These are phyloP conservation scores for Lerema accius DNA, from an alignment of 1,140 invertebrate species.

Conservation along the genomic window DNA sequence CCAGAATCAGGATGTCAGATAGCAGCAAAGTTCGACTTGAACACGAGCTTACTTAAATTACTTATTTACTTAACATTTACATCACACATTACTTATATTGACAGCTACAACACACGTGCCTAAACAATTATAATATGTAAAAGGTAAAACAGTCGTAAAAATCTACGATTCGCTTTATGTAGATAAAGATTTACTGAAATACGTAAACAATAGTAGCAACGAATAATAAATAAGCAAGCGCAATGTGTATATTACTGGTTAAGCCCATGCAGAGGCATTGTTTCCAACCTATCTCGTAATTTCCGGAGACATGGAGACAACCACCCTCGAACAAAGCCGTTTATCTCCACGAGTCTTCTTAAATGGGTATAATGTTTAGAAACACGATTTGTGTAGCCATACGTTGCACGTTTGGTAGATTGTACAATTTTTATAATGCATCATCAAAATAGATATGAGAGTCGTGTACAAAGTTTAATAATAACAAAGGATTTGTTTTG, in stretches of 20 bases:
- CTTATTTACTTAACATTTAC: too few species aligned
- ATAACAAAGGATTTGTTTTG: too few species aligned
- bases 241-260: conserved; percentile 17
- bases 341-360: conserved; percentile 56
- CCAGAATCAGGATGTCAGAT: too few species aligned
- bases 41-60: too few species aligned
- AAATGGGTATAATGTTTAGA: conserved; percentile 63
- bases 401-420: neutral
- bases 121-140: conserved; percentile 11
- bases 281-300: conserved; percentile 45
- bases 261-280: conserved; percentile 27
- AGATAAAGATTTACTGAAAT: conserved; percentile 19
- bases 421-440: neutral
- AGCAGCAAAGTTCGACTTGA: too few species aligned
- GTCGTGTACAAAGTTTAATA: too few species aligned
- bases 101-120: neutral
- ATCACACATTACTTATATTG: too few species aligned
- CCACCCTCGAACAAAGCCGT: conserved; percentile 55
- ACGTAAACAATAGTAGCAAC: conserved; percentile 16
- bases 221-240: conserved; percentile 23
- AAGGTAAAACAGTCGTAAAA: conserved; percentile 19
- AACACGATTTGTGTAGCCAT: conserved; percentile 14
- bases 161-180: conserved; percentile 9
- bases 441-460: too few species aligned
- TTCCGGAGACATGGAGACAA: conserved; percentile 45